Evolutionary conservation across 2,888 invertebrate genomes (phyloP).

Genomic region (Netelia fuscicornis): DNA sequence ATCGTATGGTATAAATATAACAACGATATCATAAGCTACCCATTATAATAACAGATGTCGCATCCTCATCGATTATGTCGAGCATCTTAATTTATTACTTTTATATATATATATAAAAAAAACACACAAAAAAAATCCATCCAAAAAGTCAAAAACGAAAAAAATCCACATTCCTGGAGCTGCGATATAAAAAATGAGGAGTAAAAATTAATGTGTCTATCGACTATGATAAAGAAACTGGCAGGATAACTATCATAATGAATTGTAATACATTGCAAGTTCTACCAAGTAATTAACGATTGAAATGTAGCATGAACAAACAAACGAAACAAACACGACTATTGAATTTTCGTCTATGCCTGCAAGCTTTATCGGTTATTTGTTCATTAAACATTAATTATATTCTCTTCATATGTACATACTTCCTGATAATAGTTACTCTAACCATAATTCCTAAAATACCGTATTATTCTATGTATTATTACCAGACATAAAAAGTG

Average conservation of each 20-base stretch:
- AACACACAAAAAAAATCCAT: neutral
- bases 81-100: neutral
- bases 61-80: neutral
- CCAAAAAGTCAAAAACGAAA: neutral
- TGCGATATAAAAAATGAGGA: neutral
- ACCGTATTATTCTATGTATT: neutral
- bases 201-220: neutral
- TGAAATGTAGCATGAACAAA: neutral
- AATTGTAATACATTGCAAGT: neutral
- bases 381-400: conserved; percentile 15
- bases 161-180: neutral
- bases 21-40: neutral
- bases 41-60: neutral
- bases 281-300: neutral
- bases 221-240: neutral
- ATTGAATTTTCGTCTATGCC: neutral
- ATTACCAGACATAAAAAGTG: neutral
- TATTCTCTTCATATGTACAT: neutral
- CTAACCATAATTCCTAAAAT: neutral
- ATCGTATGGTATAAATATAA: neutral
- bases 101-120: neutral
- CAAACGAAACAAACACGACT: neutral
- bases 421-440: neutral
- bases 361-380: neutral
- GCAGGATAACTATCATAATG: neutral